phyloP scores from a whole-genome alignment of 1,140 invertebrate species.

The Drosophila biarmipes region DNA sequence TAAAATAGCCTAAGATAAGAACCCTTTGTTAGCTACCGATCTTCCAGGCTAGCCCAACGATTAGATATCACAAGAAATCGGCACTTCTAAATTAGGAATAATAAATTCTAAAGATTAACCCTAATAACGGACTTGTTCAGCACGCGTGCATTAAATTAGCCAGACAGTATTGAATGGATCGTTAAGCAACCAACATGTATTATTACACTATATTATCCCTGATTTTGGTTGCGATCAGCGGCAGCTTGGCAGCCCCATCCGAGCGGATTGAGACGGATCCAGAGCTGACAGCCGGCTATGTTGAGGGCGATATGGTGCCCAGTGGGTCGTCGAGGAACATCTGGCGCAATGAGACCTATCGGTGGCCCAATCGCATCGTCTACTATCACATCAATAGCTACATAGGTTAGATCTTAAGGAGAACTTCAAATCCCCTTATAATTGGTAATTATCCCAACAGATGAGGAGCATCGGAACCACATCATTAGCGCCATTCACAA shows the following conservation, averaged over 20 bases:
- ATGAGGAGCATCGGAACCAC: constrained; percentile 51
- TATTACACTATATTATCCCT: not conserved
- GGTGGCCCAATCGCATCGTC: constrained; percentile 88
- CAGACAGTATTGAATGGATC: constrained; percentile 3
- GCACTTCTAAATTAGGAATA: constrained; percentile 2
- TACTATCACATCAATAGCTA: constrained; percentile 86
- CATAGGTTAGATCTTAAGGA: constrained; percentile 38
- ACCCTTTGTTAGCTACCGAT: not conserved
- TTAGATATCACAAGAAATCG: constrained; percentile 11
- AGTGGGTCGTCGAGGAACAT: constrained; percentile 85
- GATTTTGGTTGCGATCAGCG: constrained; percentile 7
- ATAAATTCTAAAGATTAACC: constrained; percentile 26
- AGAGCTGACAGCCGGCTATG: constrained; percentile 58
- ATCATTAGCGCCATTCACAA: constrained; percentile 45
- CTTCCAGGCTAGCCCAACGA: not conserved
- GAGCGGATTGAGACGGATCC: constrained; percentile 50
- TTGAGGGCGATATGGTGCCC: constrained; percentile 71
- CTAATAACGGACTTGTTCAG: not conserved
- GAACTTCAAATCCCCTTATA: not conserved
- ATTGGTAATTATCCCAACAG: constrained; percentile 9
- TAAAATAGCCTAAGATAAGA: constrained; percentile 6
- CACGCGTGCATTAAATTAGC: not conserved
- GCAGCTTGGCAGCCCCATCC: constrained; percentile 6
- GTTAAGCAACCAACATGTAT: not conserved
- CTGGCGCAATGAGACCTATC: constrained; percentile 85